Evolutionary conservation across 2,797 vertebrate genomes (phyloP), one percentile per base, ranked within the genome.

Genomic region (Alosa sapidissima): DNA sequence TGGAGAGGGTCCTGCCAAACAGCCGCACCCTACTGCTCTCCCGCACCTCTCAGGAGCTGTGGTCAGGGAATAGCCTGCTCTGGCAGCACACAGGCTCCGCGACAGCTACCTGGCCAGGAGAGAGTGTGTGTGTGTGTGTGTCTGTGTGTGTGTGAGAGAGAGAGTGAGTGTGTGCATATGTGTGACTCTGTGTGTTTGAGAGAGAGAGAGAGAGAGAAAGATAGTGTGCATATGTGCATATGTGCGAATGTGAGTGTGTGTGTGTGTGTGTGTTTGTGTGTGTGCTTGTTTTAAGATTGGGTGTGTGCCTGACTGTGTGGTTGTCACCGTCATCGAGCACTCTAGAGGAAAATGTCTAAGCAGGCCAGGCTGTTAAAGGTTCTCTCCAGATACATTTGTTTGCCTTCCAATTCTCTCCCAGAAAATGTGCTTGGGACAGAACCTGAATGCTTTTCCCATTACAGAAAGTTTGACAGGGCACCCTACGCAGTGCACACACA

Each of bases 1-100:
- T 36, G 58, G 58, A 68, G 62, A 68, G 62, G 68, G 13, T 75
- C 68, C 68, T 75, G 68, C 68, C 68, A 75, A 75, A 41, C 68
- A 75, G 33, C 0, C 14, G 5, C 68, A 7, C 4, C 68, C 68
- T 14, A 75, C 33, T 19, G 68, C 13, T 75, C 68, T 19, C 68
- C 11, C 4, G 11, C 33, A 28, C n/a, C 62, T 33, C 62, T 68
- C n/a, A 28, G 11, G 62, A 33, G 62, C 28, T 7, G 19, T 58
- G 55, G 19, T 21, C 19, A 58, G 62, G 62, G 62, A 65, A 65
- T 33, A 65, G 62, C 24, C 62, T 33, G 10, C 62, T 65, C 62
- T 24, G 7, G 24, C 62, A 65, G 33, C 62, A 11, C 60, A 8
- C 13, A 9, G 24, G 28, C 62, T 24, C 62, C 24, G 7, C 28